Evolutionary conservation across 2,113 vertebrate species (phyloP).

Genomic region (Anhinga rufa): DNA sequence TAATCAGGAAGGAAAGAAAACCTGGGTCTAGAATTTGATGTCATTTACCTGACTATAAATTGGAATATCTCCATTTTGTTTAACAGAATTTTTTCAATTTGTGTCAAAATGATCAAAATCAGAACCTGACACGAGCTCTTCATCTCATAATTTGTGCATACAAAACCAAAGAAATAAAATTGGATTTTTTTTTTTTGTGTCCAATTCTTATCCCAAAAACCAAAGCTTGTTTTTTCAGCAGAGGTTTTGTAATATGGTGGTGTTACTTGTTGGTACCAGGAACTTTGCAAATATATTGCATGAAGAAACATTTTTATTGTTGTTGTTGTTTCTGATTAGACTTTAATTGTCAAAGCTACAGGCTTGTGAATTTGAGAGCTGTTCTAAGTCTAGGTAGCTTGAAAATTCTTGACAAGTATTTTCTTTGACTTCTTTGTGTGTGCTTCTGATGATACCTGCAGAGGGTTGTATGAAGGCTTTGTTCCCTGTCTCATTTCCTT

Average conservation of each 20-base stretch:
- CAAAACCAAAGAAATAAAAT: not conserved
- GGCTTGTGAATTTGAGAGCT: not conserved
- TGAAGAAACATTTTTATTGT: not conserved
- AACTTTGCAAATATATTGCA: not conserved
- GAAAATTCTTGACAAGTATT: not conserved
- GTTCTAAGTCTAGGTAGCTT: not conserved
- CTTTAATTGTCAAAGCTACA: not conserved
- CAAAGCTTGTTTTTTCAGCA: not conserved
- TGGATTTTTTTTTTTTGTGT: not conserved
- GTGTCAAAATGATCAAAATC: slow-evolving; percentile 21
- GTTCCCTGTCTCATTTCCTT: not conserved
- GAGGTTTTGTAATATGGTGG: not conserved
- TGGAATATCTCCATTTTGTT: not conserved
- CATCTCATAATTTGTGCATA: not conserved
- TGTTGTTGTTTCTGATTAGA: not conserved
- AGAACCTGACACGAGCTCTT: not conserved
- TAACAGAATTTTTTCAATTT: slow-evolving; percentile 50
- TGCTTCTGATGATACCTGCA: not conserved
- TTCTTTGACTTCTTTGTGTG: not conserved
- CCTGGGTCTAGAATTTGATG: slow-evolving; percentile 18
- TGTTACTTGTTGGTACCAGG: not conserved
- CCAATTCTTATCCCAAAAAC: not conserved
- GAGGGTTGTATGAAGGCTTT: not conserved
- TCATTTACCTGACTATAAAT: slow-evolving; percentile 47
- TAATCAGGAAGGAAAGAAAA: slow-evolving; percentile 61